Evolutionary conservation across 2,113 vertebrate genomes (phyloP).

Genomic region (Chionodraco myersi): DNA sequence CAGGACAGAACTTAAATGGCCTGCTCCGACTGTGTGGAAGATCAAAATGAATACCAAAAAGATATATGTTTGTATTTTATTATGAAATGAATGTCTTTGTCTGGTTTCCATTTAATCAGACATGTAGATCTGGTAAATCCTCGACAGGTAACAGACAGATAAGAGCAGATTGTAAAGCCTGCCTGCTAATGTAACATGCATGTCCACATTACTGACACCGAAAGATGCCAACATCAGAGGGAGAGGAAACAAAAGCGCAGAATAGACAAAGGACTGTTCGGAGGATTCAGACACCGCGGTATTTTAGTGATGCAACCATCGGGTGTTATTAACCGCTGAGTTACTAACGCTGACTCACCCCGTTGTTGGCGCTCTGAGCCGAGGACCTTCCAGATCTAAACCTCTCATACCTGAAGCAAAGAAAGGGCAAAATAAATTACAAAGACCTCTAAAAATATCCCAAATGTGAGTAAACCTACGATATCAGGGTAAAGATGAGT

Average conservation of each 20-base stretch:
- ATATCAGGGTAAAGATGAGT: background rate
- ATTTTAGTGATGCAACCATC: background rate
- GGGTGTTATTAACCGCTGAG: constrained; percentile 7
- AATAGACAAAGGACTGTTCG: background rate
- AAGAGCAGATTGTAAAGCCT: constrained; percentile 14
- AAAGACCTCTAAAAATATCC: background rate
- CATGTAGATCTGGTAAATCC: constrained; percentile 33
- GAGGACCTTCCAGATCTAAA: constrained; percentile 90
- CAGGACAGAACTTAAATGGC: background rate
- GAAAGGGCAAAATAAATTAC: constrained; percentile 5
- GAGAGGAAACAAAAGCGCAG: constrained; percentile 10
- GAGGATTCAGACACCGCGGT: background rate
- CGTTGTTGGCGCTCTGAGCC: constrained; percentile 90
- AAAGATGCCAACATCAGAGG: constrained; percentile 4
- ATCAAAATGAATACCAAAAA: background rate
- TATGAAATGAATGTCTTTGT: background rate
- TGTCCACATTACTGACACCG: constrained; percentile 11
- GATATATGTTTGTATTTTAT: background rate
- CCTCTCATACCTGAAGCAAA: constrained; percentile 89
- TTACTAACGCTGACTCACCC: constrained; percentile 86
- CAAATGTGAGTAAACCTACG: constrained; percentile 18
- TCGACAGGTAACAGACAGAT: constrained; percentile 5
- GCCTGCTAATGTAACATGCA: constrained; percentile 31
- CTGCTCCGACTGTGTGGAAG: too few species aligned
- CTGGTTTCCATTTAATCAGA: constrained; percentile 43